Conservation (phyloP, 2,797 vertebrate species). For the Luscinia luscinia region DNA sequence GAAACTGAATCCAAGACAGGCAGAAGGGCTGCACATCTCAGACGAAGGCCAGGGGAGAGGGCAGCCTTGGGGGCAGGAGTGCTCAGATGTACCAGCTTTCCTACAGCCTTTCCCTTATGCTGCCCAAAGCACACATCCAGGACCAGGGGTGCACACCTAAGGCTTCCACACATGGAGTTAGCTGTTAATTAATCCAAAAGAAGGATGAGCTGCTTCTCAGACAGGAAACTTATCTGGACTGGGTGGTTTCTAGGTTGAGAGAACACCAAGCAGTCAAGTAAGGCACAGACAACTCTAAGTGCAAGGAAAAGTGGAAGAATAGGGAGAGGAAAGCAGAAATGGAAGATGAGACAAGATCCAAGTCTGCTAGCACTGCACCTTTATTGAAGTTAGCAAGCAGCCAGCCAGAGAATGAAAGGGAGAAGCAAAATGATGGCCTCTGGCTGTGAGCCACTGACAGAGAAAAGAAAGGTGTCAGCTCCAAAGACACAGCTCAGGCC, state of each 20-base stretch:
- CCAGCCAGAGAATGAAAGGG: not conserved
- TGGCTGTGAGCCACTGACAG: not conserved
- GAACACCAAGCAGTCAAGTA: not conserved
- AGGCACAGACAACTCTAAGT: not conserved
- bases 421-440: not conserved
- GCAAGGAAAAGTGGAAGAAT: not conserved
- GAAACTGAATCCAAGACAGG: not conserved
- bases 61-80: not conserved
- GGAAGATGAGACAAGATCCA: not conserved
- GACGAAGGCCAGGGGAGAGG: not conserved
- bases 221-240: not conserved
- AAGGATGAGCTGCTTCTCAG: not conserved
- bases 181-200: not conserved
- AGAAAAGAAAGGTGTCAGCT: not conserved
- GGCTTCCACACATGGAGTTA: accelerated
- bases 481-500: not conserved
- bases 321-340: not conserved
- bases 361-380: not conserved
- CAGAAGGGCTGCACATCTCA: not conserved
- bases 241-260: not conserved
- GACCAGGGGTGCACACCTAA: not conserved
- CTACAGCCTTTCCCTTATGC: accelerated
- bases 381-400: not conserved
- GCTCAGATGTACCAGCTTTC: not conserved
- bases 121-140: not conserved